Base-by-base conservation (phyloP, 30 jellyfish, hydroid and myxozoan genomes). In the Nemopilema nomurai region DNA sequence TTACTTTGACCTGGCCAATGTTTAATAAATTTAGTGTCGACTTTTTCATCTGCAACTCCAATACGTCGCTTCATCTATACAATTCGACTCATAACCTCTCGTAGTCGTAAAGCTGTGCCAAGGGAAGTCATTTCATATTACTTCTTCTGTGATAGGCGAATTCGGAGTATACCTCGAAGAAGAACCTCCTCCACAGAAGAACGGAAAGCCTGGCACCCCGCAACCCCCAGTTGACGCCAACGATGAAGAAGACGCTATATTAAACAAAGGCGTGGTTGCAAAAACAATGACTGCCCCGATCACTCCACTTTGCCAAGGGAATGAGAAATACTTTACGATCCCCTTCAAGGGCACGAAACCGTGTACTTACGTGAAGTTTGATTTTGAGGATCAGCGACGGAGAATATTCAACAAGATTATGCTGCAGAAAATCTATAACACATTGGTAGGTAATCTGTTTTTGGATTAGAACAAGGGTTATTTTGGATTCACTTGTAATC, bases 381-480 rank as follows among this genome's bases (percentile, higher is more conserved):
- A 96, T 29, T 94, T 89, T 85, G 99, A 94, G 76, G 99, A 94
- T 64, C 97, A 84, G 76, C 70, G 99, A 66, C 70, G 99, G 49
- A 62, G 99, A 30, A 91, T 77, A 16, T 94, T 77, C 82, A 94
- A 94, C 57, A 73, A 76, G 18, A 82, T 90, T 51, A 71, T 94
- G 96, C 85, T 94, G 69, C 49, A 53, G 41, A 94, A 94, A 82
- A 89, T 94, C 18, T 84, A 33, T 81, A 89, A 77, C 68, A 94
- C 88, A 26, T 53, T 94, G 97, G 99, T 94, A 81, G 30, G 87
- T 18, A 21, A n/a, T n/a, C n/a, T n/a, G n/a, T n/a, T n/a, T n/a
- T n/a, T n/a, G n/a, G n/a, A n/a, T n/a, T n/a, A n/a, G n/a, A n/a
- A n/a, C n/a, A n/a, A n/a, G n/a, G n/a, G n/a, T n/a, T n/a, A n/a